Evolutionary conservation across 2,888 invertebrate genomes (phyloP).

Genomic region (Galeruca laticollis): DNA sequence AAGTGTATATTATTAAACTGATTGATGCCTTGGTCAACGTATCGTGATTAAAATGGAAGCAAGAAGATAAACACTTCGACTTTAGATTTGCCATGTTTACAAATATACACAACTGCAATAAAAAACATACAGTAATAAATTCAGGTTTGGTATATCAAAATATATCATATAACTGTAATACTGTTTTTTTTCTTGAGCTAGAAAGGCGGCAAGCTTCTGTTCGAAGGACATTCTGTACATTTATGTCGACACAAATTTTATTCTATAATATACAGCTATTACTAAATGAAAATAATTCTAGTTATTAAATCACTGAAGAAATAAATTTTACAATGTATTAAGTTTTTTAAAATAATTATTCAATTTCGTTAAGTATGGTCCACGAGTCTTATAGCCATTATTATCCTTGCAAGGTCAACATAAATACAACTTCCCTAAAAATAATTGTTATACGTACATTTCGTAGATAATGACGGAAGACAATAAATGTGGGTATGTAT

Average conservation of each 20-base stretch:
- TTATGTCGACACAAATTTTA: background rate
- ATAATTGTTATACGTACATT: conserved; percentile 20
- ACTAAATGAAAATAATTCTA: background rate
- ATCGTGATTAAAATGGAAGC: background rate
- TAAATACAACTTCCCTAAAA: conserved; percentile 19
- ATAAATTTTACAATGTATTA: conserved; percentile 6
- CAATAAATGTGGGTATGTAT: conserved; percentile 19
- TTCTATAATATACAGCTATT: background rate
- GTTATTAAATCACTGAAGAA: background rate
- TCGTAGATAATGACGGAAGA: conserved; percentile 15
- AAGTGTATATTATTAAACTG: background rate
- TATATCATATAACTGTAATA: no score
- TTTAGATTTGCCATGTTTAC: no score
- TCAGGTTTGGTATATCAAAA: no score
- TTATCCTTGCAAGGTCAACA: conserved; percentile 25
- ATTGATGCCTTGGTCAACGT: no score
- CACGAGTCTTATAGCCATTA: conserved; percentile 20
- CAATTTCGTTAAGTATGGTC: conserved; percentile 8
- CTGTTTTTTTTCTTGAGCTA: no score
- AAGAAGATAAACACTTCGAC: background rate
- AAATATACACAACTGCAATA: no score
- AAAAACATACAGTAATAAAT: no score
- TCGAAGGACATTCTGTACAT: background rate
- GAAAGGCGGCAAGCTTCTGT: background rate
- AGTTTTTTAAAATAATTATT: conserved; percentile 10